phyloP scores from a whole-genome alignment of 2,888 invertebrate genomes.

The Euphydryas editha region DNA sequence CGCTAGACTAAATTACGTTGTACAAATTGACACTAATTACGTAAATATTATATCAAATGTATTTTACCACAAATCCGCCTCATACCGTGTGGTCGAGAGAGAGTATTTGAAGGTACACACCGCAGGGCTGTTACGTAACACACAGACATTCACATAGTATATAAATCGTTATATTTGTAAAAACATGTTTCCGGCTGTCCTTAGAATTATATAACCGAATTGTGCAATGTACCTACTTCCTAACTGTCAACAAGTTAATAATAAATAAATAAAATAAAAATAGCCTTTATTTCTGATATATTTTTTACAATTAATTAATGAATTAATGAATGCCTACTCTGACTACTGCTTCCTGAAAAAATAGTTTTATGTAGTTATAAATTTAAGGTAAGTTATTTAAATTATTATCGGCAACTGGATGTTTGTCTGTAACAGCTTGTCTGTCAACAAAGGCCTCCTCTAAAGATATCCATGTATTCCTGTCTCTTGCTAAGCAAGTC shows the following conservation, averaged over 20 bases:
- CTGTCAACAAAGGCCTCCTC: too few relatives aligned
- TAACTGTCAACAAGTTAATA: background rate
- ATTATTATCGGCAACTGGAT: too few relatives aligned
- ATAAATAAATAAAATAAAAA: too few relatives aligned
- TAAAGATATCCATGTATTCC: too few relatives aligned
- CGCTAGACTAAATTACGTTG: background rate
- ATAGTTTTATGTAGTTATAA: too few relatives aligned
- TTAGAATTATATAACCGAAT: background rate
- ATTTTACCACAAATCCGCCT: background rate
- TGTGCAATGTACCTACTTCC: background rate
- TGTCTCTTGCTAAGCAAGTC: too few relatives aligned
- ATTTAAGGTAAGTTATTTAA: too few relatives aligned
- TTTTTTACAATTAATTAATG: too few relatives aligned
- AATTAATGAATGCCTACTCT: too few relatives aligned
- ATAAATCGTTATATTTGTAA: background rate
- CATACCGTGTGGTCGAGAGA: background rate
- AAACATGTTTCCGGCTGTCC: background rate
- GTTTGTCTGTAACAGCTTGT: too few relatives aligned
- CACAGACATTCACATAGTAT: background rate
- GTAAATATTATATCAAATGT: background rate
- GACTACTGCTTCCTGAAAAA: too few relatives aligned
- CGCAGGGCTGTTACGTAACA: slow-evolving; percentile 2
- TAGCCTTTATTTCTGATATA: too few relatives aligned
- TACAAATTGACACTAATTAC: background rate
- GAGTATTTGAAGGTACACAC: background rate